Evolutionary conservation across 2,888 invertebrate species (phyloP).

Genomic region (Kuschelorhynchus macadamiae): DNA sequence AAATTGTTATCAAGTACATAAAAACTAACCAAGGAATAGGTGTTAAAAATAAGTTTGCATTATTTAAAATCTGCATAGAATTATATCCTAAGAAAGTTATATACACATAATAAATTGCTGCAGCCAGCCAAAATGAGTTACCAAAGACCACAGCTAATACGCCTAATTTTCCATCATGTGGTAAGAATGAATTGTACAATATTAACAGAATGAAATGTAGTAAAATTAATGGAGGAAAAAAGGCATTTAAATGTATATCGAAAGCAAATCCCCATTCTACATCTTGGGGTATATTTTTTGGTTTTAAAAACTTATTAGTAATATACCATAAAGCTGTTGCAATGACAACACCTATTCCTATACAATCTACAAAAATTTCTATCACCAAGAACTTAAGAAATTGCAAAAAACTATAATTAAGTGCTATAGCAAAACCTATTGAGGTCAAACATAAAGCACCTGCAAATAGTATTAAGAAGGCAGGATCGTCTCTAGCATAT

Average conservation of each 20-base stretch:
- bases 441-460: conserved; percentile 90
- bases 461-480: conserved; percentile 93
- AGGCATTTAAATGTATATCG: conserved; percentile 98
- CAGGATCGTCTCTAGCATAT: conserved; percentile 99
- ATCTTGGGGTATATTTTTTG: conserved; percentile 78
- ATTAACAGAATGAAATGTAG: conserved; percentile 94
- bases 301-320: conserved; percentile 83
- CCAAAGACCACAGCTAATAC: conserved; percentile 72
- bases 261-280: conserved; percentile 99
- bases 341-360: conserved; percentile 66
- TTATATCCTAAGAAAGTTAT: conserved; percentile 97
- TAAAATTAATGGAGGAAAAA: conserved; percentile 95
- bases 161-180: conserved; percentile 42
- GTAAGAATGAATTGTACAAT: conserved; percentile 82
- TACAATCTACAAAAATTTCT: conserved; percentile 95
- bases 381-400: conserved; percentile 90
- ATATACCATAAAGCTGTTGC: conserved; percentile 65
- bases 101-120: conserved; percentile 91
- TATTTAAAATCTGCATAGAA: conserved; percentile 88
- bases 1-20: conserved; percentile 81
- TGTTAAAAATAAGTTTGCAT: conserved; percentile 85
- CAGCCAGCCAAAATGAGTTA: conserved; percentile 93
- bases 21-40: conserved; percentile 84
- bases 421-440: conserved; percentile 87
- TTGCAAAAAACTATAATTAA: conserved; percentile 78